These are phyloP conservation scores for Suillia variegata DNA, from an alignment of 2,888 invertebrate species.

Conservation along the genomic window DNA sequence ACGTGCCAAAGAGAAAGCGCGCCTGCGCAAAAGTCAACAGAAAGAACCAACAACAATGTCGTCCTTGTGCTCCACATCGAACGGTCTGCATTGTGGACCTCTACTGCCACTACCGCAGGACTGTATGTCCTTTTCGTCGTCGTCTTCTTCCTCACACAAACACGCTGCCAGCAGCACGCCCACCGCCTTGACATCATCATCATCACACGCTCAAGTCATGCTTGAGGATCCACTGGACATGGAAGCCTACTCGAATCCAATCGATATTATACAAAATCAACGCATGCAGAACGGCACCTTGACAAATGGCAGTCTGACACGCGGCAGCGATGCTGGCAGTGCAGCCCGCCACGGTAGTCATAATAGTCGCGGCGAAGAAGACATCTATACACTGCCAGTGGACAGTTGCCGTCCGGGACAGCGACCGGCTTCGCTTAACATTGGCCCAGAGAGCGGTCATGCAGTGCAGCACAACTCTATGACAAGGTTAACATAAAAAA, in stretches of 20 bases:
- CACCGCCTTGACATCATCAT: conserved; percentile 10
- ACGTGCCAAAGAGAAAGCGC: conserved; percentile 73
- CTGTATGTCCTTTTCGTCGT: conserved; percentile 39
- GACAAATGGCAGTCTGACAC: conserved; percentile 48
- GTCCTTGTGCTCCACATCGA: conserved; percentile 27
- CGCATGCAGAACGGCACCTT: conserved; percentile 48
- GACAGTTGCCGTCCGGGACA: conserved; percentile 51
- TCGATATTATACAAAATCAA: conserved; percentile 62
- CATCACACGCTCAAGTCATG: conserved; percentile 7
- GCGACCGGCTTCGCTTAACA: conserved; percentile 45
- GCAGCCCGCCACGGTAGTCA: conserved; percentile 38
- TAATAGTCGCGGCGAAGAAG: conserved; percentile 45
- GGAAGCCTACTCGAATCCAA: conserved; percentile 64
- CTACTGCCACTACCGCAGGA: conserved; percentile 54
- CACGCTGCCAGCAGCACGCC: conserved; percentile 10
- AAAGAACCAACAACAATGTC: conserved; percentile 40
- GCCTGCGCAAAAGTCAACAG: conserved; percentile 66
- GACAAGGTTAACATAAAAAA: too few relatives aligned
- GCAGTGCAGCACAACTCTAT: conserved; percentile 48
- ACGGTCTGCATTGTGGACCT: conserved; percentile 54
- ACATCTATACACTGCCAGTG: conserved; percentile 59
- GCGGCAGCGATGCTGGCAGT: conserved; percentile 42
- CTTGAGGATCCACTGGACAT: conserved; percentile 46
- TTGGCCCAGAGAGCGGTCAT: conserved; percentile 39
- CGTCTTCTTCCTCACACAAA: conserved; percentile 21